Evolutionary conservation across 2,888 invertebrate genomes (phyloP).

Genomic region (Tenthredo scrophulariae): DNA sequence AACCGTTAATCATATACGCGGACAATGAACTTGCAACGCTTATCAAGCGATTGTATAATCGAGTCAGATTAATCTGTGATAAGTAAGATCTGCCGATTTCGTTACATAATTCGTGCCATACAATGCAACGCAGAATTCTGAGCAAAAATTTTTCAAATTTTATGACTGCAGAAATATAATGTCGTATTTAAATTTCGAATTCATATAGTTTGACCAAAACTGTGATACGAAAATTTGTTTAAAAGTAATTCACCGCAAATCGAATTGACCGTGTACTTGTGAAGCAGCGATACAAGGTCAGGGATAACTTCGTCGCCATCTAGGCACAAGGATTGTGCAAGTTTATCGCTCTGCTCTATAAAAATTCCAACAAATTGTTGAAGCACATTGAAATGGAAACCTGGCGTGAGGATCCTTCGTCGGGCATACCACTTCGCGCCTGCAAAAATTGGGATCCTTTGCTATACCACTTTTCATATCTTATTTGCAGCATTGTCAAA

Average conservation of each 20-base stretch:
- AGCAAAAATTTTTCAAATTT: too few species aligned
- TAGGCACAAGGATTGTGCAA: slow-evolving; percentile 70
- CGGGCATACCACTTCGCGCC: slow-evolving; percentile 82
- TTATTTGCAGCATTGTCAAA: background rate
- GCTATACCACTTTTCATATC: background rate
- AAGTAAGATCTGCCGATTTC: too few species aligned
- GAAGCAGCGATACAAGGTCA: slow-evolving; percentile 81
- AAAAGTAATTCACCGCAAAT: slow-evolving; percentile 82
- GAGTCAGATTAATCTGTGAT: background rate
- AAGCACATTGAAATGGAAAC: slow-evolving; percentile 84
- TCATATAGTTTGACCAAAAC: background rate
- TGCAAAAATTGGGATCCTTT: slow-evolving; percentile 60
- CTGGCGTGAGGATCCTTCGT: slow-evolving; percentile 83
- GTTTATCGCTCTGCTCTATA: slow-evolving; percentile 76
- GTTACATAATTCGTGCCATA: too few species aligned
- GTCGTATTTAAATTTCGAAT: too few species aligned
- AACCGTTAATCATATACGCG: background rate
- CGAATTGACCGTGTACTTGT: slow-evolving; percentile 83
- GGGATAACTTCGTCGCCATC: slow-evolving; percentile 70
- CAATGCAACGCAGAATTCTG: too few species aligned
- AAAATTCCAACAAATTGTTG: slow-evolving; percentile 77
- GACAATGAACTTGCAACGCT: background rate
- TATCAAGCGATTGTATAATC: background rate
- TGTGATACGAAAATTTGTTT: background rate
- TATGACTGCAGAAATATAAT: too few species aligned